Evolutionary conservation across 2,888 invertebrate species (phyloP), one percentile per base, ranked within the genome.

Genomic region (Quadriops clusia): DNA sequence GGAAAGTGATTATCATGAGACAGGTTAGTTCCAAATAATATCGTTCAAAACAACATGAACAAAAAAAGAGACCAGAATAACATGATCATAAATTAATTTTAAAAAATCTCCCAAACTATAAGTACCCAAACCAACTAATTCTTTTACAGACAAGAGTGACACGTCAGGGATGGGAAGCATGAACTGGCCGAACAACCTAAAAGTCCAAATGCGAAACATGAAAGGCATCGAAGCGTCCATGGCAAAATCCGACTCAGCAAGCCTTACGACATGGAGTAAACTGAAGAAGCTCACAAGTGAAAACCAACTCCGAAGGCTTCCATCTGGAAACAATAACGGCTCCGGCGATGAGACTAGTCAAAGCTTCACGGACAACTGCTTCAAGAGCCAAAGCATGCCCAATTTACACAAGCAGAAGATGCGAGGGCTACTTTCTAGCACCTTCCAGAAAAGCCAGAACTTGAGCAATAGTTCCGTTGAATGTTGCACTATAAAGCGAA

Each of bases 231-330:
- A 81, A 49, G 70, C 74, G 40, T 81, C 83, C 45, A 86, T 89
- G 86, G 82, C 82, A 38, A 79, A 80, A 56, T 87, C 87, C 36
- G 87, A 87, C 60, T 81, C 84, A 50, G 82, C 82, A 45, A 56
- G 54, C 35, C 80, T 84, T 61, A 87, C 86, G 43, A 85, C 87
- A 23, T 86, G 86, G 82, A 84, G 85, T 62, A 85, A 85, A 58
- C 66, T 86, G 51, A 81, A 81, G 63, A 74, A 76, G 56, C 74
- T 77, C 51, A 73, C 69, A 50, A 70, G 68, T 57, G 72, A 77
- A 46, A 54, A 56, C 34, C 39, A 40, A 17, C 16, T 43, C 22
- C 32, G 39, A 6, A 30, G 42, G n/a, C 33, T 37, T 13, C 43
- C 42, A 1, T 36, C 36, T 13, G 36, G 37, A 13, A 72, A 68